Conservation (phyloP, 2,113 vertebrate species). For the Anhinga anhinga region DNA sequence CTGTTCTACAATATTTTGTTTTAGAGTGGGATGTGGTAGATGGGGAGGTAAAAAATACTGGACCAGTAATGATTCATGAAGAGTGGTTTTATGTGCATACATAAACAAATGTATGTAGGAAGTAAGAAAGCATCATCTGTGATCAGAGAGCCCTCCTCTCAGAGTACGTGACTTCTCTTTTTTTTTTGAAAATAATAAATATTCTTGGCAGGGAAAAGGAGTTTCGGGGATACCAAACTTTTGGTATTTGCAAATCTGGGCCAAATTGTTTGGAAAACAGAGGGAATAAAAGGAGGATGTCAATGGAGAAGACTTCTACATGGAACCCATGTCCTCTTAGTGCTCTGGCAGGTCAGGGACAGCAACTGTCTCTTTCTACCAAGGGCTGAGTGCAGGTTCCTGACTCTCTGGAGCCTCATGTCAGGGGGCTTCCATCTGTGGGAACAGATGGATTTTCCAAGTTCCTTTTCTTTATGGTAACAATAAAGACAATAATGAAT, state of each 20-base stretch:
- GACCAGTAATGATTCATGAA: background rate
- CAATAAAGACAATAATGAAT: conserved; percentile 42
- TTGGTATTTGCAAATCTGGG: background rate
- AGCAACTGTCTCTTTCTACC: background rate
- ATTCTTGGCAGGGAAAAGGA: background rate
- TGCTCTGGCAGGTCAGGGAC: background rate
- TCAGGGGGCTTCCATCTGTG: background rate
- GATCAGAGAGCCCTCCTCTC: background rate
- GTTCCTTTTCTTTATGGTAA: background rate
- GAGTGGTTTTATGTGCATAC: background rate
- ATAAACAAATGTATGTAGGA: background rate
- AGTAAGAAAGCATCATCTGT: background rate
- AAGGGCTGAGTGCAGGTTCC: background rate
- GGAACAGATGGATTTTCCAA: background rate
- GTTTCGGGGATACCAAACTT: background rate
- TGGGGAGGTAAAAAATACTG: background rate
- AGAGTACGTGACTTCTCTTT: background rate
- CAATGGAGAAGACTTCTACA: background rate
- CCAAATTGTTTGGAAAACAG: background rate
- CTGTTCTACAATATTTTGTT: background rate
- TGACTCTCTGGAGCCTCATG: background rate
- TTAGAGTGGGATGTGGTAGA: background rate
- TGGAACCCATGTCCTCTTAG: background rate
- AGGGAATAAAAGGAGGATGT: background rate
- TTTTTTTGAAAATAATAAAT: background rate